Evolutionary conservation across 2,797 vertebrate genomes (phyloP), one percentile per base, ranked within the genome.

Genomic region (Gymnoscopelus microlampas): DNA sequence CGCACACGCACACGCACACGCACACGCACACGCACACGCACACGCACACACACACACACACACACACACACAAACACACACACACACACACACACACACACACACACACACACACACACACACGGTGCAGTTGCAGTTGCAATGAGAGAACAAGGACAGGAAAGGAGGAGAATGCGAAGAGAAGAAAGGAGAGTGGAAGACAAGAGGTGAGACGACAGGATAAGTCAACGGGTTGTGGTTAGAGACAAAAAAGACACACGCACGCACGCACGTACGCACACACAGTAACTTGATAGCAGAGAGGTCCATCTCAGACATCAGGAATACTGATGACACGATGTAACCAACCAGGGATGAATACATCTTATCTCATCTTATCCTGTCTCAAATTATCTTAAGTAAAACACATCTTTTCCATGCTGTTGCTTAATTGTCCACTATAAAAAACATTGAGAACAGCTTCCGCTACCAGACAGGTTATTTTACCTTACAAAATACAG

Each of bases 31-130:
- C 35, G 14, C 59, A 23, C 44, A 47, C 47, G 24, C 9, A 44
- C 6, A 60, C 39, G 9, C 39, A 11, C 53, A 54, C 19, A 54
- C n/a, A 60, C 95, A 94, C 93, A 93, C 93, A 95, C 56, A 76
- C 66, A 68, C 2, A 13, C 54, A 39, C 59, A 29, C 29, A 63
- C n/a, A 26, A 44, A 44, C 53, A 62, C 11, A 55, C 53, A 54
- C 29, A 44, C 53, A 55, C n/a, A 55, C 10, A 55, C 50, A 65
- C 14, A 19, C 26, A 47, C 12, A 19, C 49, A 29, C n/a, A 24
- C 35, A 11, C 53, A 55, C 51, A 66, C 64, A 53, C 65, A 71
- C 24, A 69, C 35, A 76, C 53, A 65, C 58, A 76, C 26, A 49
- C 3, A 50, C 54, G 14, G 12, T 11, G 26, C n/a, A n/a, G 64